Percentiles rank a stretch among this genome's conserved stretches.
Conservation (phyloP, 2,797 vertebrate species). For the Liasis olivaceus region DNA sequence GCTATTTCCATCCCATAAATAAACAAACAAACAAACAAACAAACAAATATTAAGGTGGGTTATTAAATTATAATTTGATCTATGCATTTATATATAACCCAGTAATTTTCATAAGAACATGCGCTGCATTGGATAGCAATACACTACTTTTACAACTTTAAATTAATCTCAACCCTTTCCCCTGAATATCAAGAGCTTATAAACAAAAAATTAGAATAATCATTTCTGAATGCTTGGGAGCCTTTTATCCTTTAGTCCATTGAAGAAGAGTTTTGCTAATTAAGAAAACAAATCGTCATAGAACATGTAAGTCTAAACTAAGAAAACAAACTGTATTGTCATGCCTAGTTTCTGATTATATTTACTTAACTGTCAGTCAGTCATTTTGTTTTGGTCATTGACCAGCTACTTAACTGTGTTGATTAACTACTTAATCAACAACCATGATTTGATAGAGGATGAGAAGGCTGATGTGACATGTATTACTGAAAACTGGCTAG, state of each 20-base stretch:
- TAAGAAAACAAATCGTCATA: not conserved
- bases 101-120: not conserved
- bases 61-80: slow-evolving; percentile 33
- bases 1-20: slow-evolving; percentile 20
- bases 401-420: not conserved
- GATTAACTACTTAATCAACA: too few species aligned
- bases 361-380: not conserved
- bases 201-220: not conserved
- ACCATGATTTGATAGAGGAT: not conserved
- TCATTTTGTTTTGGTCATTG: not conserved
- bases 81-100: not conserved
- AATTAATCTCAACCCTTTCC: not conserved
- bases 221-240: not conserved
- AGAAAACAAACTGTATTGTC: not conserved
- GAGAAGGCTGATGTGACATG: not conserved
- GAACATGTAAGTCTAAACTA: not conserved
- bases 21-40: not conserved
- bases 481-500: not conserved
- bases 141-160: not conserved
- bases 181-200: not conserved
- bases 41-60: slow-evolving; percentile 46
- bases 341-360: not conserved
- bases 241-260: not conserved
- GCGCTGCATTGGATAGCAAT: not conserved
- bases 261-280: not conserved